These are phyloP conservation scores for Xiphophorus maculatus DNA, from an alignment of 2,113 vertebrate species.

Conservation along the genomic window DNA sequence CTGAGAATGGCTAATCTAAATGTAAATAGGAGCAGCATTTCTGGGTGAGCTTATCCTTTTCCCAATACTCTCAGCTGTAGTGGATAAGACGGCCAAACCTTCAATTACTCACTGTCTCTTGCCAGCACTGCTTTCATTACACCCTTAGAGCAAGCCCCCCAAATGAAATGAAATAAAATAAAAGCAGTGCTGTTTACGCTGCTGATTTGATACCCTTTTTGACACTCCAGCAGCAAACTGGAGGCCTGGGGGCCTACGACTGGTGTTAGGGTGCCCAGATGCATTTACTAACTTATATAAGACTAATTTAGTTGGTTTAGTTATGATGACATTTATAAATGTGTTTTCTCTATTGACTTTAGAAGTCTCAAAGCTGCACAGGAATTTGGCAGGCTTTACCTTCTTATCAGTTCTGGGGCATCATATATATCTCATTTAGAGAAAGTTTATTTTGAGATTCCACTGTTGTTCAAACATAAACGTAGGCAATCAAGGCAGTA, in stretches of 20 bases:
- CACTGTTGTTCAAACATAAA: too few relatives aligned
- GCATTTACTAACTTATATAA: background rate
- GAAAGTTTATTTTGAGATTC: background rate
- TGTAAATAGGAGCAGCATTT: slow-evolving; percentile 76
- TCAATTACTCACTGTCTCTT: slow-evolving; percentile 81
- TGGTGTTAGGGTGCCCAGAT: background rate
- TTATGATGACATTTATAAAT: background rate
- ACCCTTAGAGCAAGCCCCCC: slow-evolving; percentile 58
- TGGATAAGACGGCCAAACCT: slow-evolving; percentile 73
- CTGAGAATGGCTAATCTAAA: slow-evolving; percentile 76
- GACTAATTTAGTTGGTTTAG: background rate
- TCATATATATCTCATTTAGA: background rate
- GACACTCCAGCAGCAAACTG: slow-evolving; percentile 18
- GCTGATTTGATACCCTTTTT: slow-evolving; percentile 51
- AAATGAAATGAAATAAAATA: slow-evolving; percentile 28
- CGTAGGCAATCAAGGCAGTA: too few relatives aligned
- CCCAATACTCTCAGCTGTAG: slow-evolving; percentile 64
- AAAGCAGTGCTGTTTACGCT: slow-evolving; percentile 39
- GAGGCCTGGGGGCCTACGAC: background rate
- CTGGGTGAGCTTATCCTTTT: slow-evolving; percentile 54
- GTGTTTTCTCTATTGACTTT: background rate
- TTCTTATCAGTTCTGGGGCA: background rate
- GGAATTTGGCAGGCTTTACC: background rate
- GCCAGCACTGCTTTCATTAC: slow-evolving; percentile 74
- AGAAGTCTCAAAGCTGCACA: background rate